Percentiles rank a stretch among this genome's conserved stretches.
phyloP scores from a whole-genome alignment of 2,113 vertebrate genomes.

The human region DNA sequence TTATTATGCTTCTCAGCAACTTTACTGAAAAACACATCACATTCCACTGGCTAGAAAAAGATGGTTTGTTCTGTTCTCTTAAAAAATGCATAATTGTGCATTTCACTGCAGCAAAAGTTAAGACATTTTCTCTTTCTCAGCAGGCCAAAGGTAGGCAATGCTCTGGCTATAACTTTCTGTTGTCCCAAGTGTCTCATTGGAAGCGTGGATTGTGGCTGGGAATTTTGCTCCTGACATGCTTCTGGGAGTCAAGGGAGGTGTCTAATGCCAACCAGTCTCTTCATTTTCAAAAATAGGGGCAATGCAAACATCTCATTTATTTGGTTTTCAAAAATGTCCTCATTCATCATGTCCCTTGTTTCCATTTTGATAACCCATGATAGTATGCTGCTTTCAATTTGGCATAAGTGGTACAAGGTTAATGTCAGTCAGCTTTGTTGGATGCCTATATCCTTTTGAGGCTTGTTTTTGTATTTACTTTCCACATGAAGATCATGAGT shows the following conservation, averaged over 20 bases:
- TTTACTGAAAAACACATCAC: neutral
- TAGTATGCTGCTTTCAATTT: neutral
- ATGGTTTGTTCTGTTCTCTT: constrained; percentile 31
- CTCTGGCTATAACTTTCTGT: neutral
- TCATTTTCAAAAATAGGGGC: constrained; percentile 64
- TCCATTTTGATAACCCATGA: constrained; percentile 39
- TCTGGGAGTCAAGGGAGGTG: constrained; percentile 53
- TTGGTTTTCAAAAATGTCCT: constrained; percentile 67
- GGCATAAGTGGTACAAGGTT: neutral
- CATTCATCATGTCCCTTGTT: constrained; percentile 70
- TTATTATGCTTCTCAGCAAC: neutral
- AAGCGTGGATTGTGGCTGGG: neutral
- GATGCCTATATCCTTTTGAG: neutral
- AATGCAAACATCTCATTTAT: constrained; percentile 35
- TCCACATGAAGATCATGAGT: neutral
- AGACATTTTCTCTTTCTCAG: constrained; percentile 24
- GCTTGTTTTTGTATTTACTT: neutral
- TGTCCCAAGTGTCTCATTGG: neutral
- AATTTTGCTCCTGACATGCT: neutral
- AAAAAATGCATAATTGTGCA: constrained; percentile 27
- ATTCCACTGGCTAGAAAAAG: neutral
- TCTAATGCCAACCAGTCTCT: constrained; percentile 42
- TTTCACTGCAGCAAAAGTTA: constrained; percentile 20
- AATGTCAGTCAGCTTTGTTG: neutral
- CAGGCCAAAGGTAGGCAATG: neutral